phyloP scores from a whole-genome alignment of 2,888 invertebrate species.

The Homarus gammarus region DNA sequence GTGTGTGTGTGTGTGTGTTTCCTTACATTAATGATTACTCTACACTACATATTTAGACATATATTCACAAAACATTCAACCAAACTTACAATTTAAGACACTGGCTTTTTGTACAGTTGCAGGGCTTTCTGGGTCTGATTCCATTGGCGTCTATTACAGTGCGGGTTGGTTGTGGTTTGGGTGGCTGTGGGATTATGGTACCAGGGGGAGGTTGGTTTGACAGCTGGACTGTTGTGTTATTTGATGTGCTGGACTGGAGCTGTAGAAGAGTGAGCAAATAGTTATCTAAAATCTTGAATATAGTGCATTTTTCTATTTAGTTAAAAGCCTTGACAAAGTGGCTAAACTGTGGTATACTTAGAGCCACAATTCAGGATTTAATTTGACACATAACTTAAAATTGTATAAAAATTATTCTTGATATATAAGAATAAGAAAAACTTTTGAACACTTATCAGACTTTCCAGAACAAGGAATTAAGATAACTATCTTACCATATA shows the following conservation, averaged over 20 bases:
- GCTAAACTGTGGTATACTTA: no score
- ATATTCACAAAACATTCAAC: slow-evolving; percentile 6
- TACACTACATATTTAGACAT: not conserved
- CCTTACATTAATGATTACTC: no score
- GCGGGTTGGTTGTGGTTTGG: slow-evolving; percentile 67
- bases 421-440: no score
- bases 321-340: no score
- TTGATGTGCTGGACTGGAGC: slow-evolving; percentile 61
- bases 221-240: slow-evolving; percentile 48
- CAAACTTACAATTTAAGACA: slow-evolving; percentile 92
- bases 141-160: slow-evolving; percentile 78
- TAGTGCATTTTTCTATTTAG: no score
- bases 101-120: slow-evolving; percentile 99
- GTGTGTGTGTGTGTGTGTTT: no score
- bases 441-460: no score
- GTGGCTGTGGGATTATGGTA: slow-evolving; percentile 58
- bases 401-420: no score
- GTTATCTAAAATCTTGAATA: not conserved
- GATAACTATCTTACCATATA: no score
- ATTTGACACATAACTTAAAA: no score
- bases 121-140: slow-evolving; percentile 91
- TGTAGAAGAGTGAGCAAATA: not conserved
- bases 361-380: no score
- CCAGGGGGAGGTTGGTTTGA: slow-evolving; percentile 38
- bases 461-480: no score